These are phyloP conservation scores for Astyanax mexicanus DNA, from an alignment of 2,797 vertebrate species.

Conservation along the genomic window DNA sequence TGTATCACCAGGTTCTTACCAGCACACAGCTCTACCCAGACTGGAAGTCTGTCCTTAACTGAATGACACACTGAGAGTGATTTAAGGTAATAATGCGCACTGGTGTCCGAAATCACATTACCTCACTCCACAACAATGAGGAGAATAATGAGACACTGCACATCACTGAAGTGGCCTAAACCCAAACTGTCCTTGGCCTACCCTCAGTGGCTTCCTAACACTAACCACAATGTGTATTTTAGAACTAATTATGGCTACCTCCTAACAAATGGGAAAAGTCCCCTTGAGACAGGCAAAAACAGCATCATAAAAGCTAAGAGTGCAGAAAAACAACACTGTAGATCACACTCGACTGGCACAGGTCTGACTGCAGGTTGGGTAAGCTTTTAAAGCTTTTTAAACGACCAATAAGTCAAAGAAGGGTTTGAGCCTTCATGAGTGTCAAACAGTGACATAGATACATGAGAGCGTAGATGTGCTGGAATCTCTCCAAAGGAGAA, in stretches of 20 bases:
- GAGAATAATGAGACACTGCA: conserved; percentile 14
- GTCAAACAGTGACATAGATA: conserved; percentile 2
- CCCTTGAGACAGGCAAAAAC: conserved; percentile 17
- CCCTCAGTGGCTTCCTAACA: conserved; percentile 16
- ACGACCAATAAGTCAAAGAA: not conserved
- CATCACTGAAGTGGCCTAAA: conserved; percentile 18
- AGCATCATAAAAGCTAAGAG: not conserved
- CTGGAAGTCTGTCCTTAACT: not conserved
- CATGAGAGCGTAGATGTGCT: not conserved
- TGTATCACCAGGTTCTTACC: no score
- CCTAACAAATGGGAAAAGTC: conserved; percentile 24
- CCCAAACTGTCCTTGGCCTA: conserved; percentile 31
- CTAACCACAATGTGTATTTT: conserved; percentile 47
- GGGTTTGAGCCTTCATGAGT: conserved; percentile 10
- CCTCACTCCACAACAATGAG: not conserved
- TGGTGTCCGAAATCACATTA: not conserved
- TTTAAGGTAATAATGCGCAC: not conserved
- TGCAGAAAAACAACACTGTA: not conserved
- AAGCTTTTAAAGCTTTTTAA: not conserved
- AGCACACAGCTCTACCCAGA: no score
- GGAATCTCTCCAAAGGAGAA: not conserved
- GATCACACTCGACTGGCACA: not conserved
- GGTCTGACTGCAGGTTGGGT: no score
- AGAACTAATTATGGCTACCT: conserved; percentile 37
- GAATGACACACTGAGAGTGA: not conserved